A percentile compares a stretch with the other conserved stretches of the same genome.
Conservation (phyloP, 1,140 invertebrate genomes). For the Scaptomyza hsui region DNA sequence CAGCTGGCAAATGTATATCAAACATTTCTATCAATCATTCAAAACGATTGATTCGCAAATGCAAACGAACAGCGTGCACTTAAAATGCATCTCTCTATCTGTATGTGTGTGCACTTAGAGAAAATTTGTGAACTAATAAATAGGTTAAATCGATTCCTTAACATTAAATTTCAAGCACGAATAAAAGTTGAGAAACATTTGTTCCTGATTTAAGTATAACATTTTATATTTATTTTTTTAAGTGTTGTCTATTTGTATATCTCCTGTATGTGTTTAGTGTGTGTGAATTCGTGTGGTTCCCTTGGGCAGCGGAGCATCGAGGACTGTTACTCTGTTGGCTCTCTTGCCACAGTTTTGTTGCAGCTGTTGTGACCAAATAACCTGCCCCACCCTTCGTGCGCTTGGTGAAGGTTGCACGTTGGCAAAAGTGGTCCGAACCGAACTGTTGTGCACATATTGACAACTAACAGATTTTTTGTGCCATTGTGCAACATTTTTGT, state of each 20-base stretch:
- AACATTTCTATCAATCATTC: conserved; percentile 82
- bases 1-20: conserved; percentile 73
- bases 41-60: conserved; percentile 76
- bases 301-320: conserved; percentile 19
- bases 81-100: background rate
- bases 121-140: too few species aligned
- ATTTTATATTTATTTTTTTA: background rate
- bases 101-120: background rate
- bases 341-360: conserved; percentile 8
- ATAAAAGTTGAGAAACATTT: too few species aligned
- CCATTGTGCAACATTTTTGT: conserved; percentile 65
- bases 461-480: conserved; percentile 67
- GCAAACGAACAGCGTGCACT: conserved; percentile 55
- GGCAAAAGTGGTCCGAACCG: conserved; percentile 52
- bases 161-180: too few species aligned
- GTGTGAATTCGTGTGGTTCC: background rate
- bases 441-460: conserved; percentile 64
- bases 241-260: background rate
- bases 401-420: conserved; percentile 66
- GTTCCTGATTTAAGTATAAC: too few species aligned
- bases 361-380: conserved; percentile 46
- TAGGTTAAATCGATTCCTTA: too few species aligned
- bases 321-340: conserved; percentile 11
- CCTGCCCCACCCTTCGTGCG: conserved; percentile 1
- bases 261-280: conserved; percentile 3